Percentiles rank a stretch among this genome's conserved stretches.
phyloP scores from a whole-genome alignment of 2,797 vertebrate genomes.

The Crypturellus tataupa region DNA sequence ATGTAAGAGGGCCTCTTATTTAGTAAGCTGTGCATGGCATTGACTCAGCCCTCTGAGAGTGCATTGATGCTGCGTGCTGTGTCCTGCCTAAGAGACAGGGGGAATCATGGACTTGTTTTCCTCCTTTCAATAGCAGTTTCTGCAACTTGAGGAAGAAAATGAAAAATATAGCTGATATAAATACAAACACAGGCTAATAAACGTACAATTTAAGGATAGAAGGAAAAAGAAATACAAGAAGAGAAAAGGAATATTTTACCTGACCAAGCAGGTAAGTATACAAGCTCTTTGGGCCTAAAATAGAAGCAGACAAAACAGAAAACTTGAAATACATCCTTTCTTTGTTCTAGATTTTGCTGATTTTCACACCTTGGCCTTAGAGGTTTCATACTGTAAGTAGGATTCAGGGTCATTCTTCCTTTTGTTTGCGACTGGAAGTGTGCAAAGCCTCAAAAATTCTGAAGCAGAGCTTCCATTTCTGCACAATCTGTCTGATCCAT shows the following conservation, averaged over 20 bases:
- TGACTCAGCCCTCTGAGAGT: background rate
- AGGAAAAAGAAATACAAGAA: background rate
- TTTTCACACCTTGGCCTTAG: background rate
- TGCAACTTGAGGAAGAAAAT: background rate
- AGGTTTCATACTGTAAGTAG: background rate
- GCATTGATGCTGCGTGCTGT: background rate
- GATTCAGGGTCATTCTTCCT: background rate
- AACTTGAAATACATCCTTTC: background rate
- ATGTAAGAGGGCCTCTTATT: background rate
- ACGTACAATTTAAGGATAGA: background rate
- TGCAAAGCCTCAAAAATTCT: background rate
- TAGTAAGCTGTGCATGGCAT: background rate
- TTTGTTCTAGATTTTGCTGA: rapidly evolving
- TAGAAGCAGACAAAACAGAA: background rate
- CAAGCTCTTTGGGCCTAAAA: background rate
- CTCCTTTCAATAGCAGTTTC: background rate
- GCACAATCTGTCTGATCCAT: background rate
- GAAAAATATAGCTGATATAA: background rate
- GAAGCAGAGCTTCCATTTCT: background rate
- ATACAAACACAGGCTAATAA: background rate
- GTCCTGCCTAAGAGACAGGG: background rate
- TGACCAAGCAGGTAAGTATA: background rate
- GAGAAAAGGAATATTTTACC: background rate
- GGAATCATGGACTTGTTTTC: background rate
- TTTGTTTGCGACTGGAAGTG: background rate